A percentile compares a stretch with the other conserved stretches of the same genome.
phyloP scores from a whole-genome alignment of 2,797 vertebrate genomes.

The Thripadectes ignobilis region DNA sequence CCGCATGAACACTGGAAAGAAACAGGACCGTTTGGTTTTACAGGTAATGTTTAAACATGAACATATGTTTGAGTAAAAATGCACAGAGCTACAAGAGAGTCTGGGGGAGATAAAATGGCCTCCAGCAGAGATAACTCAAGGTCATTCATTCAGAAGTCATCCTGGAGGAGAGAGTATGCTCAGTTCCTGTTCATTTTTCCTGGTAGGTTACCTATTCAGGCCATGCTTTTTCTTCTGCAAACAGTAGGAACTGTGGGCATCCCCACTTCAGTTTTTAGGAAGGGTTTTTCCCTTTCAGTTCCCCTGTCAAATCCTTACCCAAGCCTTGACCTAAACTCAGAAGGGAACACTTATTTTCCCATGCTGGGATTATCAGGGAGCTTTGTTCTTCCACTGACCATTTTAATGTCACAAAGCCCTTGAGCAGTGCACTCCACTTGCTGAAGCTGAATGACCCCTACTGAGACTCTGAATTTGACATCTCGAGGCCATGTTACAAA shows the following conservation, averaged over 20 bases:
- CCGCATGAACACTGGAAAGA: neutral
- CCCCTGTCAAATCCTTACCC: neutral
- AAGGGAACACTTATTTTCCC: neutral
- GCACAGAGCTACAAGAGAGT: neutral
- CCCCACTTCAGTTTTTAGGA: neutral
- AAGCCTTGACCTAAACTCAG: neutral
- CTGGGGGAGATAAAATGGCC: neutral
- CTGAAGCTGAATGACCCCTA: neutral
- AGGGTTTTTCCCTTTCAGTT: neutral
- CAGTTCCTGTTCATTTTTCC: rapidly evolving
- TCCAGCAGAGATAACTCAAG: neutral
- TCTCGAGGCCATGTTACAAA: neutral
- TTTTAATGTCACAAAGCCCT: neutral
- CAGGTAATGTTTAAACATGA: neutral
- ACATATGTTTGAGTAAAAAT: neutral
- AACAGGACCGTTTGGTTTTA: neutral
- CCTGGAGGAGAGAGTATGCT: neutral
- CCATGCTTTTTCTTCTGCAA: neutral
- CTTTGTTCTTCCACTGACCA: neutral
- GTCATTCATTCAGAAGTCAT: neutral
- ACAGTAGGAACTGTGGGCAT: rapidly evolving
- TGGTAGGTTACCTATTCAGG: neutral
- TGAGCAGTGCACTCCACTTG: rapidly evolving
- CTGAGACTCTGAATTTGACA: neutral
- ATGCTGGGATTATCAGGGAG: neutral